phyloP scores from a whole-genome alignment of 2,888 invertebrate species.

The Halictus quadricinctus region DNA sequence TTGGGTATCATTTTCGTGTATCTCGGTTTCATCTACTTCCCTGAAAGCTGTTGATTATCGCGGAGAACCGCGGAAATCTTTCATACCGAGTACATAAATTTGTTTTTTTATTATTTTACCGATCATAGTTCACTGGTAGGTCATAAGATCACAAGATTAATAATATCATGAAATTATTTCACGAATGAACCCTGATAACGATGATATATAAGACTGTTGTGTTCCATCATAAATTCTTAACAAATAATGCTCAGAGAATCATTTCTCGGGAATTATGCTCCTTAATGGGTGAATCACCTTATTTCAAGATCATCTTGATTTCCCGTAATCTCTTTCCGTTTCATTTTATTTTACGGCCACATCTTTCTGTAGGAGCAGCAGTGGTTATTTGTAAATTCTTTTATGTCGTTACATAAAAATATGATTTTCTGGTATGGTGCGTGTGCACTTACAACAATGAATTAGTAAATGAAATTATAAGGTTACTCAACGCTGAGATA shows the following conservation, averaged over 20 bases:
- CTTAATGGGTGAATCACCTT: neutral
- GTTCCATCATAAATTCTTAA: neutral
- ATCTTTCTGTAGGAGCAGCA: neutral
- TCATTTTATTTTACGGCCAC: neutral
- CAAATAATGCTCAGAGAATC: neutral
- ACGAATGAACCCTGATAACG: neutral
- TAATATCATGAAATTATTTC: neutral
- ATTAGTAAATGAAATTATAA: neutral
- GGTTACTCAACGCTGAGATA: neutral
- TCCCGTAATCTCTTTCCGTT: neutral
- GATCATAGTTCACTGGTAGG: neutral
- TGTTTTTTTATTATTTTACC: neutral
- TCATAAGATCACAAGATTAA: neutral
- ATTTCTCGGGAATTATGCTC: neutral
- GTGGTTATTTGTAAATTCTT: neutral
- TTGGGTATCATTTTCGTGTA: slow-evolving; percentile 6
- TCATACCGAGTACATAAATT: neutral
- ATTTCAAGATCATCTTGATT: neutral
- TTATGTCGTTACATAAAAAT: neutral
- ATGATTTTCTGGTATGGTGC: neutral
- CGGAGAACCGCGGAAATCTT: neutral
- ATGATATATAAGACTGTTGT: neutral
- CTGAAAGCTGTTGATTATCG: neutral
- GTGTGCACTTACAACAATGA: neutral
- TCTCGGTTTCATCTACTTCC: slow-evolving; percentile 27